These are phyloP conservation scores for Drosophila mojavensis DNA, from an alignment of 1,140 invertebrate species.

Conservation along the genomic window DNA sequence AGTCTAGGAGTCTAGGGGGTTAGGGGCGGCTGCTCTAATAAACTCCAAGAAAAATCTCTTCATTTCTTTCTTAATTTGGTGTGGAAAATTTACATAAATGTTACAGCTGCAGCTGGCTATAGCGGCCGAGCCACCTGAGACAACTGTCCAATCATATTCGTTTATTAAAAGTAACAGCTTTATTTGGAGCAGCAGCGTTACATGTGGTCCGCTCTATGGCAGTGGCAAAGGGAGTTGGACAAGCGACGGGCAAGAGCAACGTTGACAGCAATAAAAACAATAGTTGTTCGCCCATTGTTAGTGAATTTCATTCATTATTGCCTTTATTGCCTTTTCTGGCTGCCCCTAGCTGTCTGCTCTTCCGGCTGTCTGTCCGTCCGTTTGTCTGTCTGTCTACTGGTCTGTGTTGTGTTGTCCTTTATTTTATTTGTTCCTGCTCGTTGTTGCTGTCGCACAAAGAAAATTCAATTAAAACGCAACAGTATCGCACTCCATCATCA, in stretches of 20 bases:
- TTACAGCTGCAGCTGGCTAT: conserved; percentile 11
- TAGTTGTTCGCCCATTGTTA: conserved; percentile 79
- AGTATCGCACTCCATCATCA: conserved; percentile 82
- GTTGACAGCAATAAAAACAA: conserved; percentile 76
- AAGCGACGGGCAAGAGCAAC: conserved; percentile 1
- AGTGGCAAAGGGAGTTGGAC: neutral
- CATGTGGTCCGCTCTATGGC: conserved; percentile 7
- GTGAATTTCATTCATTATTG: conserved; percentile 79
- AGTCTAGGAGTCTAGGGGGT: too few species aligned
- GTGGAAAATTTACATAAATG: conserved; percentile 75
- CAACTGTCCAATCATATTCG: conserved; percentile 19
- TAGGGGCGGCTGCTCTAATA: conserved; percentile 54
- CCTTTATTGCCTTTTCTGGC: conserved; percentile 66
- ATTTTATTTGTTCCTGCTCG: conserved; percentile 48
- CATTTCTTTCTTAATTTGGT: conserved; percentile 67
- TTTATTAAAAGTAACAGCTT: conserved; percentile 57
- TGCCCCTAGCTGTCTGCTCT: neutral
- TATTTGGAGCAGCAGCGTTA: neutral
- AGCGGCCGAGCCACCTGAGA: conserved; percentile 16
- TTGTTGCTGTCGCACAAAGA: conserved; percentile 66
- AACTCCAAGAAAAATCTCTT: conserved; percentile 73
- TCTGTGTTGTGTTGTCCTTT: conserved; percentile 52
- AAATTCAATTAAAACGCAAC: conserved; percentile 84
- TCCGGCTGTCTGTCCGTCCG: too few species aligned
- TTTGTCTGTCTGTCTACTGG: neutral